Base-by-base conservation (phyloP, 2,113 vertebrate species). In the Oceanites oceanicus region DNA sequence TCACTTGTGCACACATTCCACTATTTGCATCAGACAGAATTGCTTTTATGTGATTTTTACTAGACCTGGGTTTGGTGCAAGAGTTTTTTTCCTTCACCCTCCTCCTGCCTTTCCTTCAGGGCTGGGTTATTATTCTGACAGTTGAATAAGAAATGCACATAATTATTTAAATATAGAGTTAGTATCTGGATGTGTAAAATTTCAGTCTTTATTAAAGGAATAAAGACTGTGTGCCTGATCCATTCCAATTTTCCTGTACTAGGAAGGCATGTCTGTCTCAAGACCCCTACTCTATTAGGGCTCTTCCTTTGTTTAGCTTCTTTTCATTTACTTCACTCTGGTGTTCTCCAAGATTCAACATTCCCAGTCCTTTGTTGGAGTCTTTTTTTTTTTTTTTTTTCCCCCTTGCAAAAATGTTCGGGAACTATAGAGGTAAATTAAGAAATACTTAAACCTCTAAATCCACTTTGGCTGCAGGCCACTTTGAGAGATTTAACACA, bases 401-500 rank as follows among this genome's bases (percentile, higher is more conserved):
- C 74, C 26, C 44, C 5, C 38, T 90, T 90, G 71, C 55, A 88
- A 68, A 84, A 86, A 59, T 56, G 20, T 93, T 92, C 53, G 2
- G 59, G 80, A 86, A 86, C 78, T 88, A 7, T 14, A 67, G 92
- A 96, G 83, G 83, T 86, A 75, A 96, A 95, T 94, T 88, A 94
- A 88, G 83, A 96, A 96, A 93, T 86, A 55, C 68, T 90, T 93
- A 80, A 92, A 90, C 55, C 59, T 94, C 86, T 79, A 91, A 96
- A 83, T 76, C 86, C 61, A 44, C 73, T 63, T 94, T 96, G 96
- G 96, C 95, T 88, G 49, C 16, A 3, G 68, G 92, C 74, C 92
- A 94, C 68, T 36, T 44, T 29, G 67, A 71, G 88, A 88, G 90
- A 61, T 86, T 88, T 93, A 90, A 68, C 86, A 63, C 76, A 73